phyloP scores from a whole-genome alignment of 2,113 vertebrate species.

The Trachemys scripta region DNA sequence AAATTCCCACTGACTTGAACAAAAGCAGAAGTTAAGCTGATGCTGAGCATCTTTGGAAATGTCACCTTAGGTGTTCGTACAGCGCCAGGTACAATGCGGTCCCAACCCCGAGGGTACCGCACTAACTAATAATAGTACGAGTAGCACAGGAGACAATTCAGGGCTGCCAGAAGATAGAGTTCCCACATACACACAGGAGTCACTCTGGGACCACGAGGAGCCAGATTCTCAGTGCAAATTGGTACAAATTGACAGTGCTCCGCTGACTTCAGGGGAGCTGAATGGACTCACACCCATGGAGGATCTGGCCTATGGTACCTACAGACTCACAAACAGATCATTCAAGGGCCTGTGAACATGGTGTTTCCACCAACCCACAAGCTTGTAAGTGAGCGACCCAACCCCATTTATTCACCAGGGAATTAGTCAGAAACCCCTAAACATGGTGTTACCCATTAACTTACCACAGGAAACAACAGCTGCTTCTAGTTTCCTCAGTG shows the following conservation, averaged over 20 bases:
- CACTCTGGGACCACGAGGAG: neutral
- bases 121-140: neutral
- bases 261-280: neutral
- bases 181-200: neutral
- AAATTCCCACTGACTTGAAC: neutral
- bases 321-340: neutral
- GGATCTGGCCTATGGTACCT: neutral
- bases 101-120: rapidly evolving
- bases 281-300: too few relatives aligned
- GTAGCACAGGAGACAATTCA: neutral
- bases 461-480: neutral
- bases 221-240: neutral
- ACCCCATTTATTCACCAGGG: neutral
- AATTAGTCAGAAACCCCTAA: neutral
- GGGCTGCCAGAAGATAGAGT: neutral
- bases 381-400: neutral
- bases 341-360: neutral
- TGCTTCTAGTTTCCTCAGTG: neutral
- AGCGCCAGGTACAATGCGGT: neutral
- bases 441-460: neutral
- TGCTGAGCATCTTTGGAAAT: neutral
- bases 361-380: neutral
- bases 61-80: rapidly evolving
- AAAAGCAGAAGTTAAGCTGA: neutral
- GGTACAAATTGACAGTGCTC: neutral